These are phyloP conservation scores for Zoanthus sociatus DNA, from an alignment of 92 coral and sea anemone genomes.

Conservation along the genomic window DNA sequence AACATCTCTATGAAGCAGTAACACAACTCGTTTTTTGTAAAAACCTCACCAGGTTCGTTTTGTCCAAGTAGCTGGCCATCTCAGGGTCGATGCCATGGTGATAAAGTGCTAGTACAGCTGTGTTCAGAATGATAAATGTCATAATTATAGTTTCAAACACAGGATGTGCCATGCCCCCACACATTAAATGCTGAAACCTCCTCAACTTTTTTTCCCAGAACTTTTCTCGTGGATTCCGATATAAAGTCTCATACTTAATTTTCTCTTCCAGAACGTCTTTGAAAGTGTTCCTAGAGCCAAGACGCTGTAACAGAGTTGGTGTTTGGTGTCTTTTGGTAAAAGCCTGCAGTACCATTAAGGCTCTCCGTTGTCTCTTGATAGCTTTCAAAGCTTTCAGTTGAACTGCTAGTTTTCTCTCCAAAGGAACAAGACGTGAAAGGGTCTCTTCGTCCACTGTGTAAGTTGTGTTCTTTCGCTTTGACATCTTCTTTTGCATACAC, in stretches of 20 bases:
- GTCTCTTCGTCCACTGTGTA: constrained; percentile 85
- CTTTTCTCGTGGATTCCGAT: constrained; percentile 44
- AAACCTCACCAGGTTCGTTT: constrained; percentile 78
- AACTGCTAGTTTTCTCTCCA: constrained; percentile 69
- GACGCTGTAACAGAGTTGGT: constrained; percentile 62
- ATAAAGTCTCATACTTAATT: constrained; percentile 69
- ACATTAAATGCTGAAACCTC: constrained; percentile 76
- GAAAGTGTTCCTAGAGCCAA: constrained; percentile 80
- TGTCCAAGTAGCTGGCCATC: constrained; percentile 71
- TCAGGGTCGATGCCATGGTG: constrained; percentile 81
- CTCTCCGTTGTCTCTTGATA: constrained; percentile 25
- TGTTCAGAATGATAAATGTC: constrained; percentile 84
- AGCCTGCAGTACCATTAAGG: constrained; percentile 9
- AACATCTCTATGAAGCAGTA: background rate
- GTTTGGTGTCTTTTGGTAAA: constrained; percentile 16
- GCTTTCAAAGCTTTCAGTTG: constrained; percentile 76
- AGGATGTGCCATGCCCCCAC: constrained; percentile 71
- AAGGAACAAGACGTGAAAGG: constrained; percentile 70
- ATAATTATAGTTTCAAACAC: constrained; percentile 79
- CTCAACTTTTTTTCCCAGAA: constrained; percentile 59
- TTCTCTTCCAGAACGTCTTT: constrained; percentile 85
- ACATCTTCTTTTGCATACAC: constrained; percentile 63
- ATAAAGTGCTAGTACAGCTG: constrained; percentile 86
- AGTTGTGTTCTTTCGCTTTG: constrained; percentile 72
- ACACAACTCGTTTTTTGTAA: too few species aligned